Base-by-base conservation (phyloP, 2,113 vertebrate species). In the Antechinus flavipes region DNA sequence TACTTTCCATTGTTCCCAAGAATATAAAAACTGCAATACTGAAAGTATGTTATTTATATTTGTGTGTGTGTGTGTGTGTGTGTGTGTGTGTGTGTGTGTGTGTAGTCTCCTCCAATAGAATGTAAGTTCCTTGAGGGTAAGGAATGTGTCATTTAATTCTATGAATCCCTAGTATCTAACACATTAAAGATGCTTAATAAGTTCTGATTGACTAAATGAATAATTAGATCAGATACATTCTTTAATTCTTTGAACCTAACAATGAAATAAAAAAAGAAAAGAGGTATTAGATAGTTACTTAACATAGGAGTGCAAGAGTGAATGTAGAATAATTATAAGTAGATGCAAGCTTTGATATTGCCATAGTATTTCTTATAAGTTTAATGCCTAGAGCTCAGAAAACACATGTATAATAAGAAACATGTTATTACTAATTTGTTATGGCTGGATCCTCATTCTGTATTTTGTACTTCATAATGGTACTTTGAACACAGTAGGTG, bases 201-300 rank as follows among this genome's bases (percentile, higher is more conserved):
- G 16, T 19, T 14, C 14, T 76, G 16, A 2, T n/a, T 76, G 30
- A 35, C 35, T 68, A 30, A 68, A 68, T 91, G 54, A 92, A 54
- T 95, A 50, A 68, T 94, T 97, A 58, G 54, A 54, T 76, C 76
- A 96, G 52, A 46, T 49, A 96, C 46, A 49, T 30, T 84, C 54
- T 93, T 92, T 96, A 54, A 96, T 98, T 91, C 93, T 97, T 91
- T 95, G 94, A 95, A 30, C 25, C 84, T 96, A 97, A 93, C 96
- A 96, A 95, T 92, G 95, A 54, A 91, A 93, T 7, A 92, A 58
- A 76, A n/a, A 91, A 91, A 35, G 11, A 93, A 8, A 90, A 93
- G 35, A 96, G 54, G 30, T 91, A 47, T 68, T 68, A 97, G 54
- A 94, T 96, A 68, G 93, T 96, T 92, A 94, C 91, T 54, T 96